phyloP scores from a whole-genome alignment of 2,113 vertebrate species.

The Lycaon pictus region DNA sequence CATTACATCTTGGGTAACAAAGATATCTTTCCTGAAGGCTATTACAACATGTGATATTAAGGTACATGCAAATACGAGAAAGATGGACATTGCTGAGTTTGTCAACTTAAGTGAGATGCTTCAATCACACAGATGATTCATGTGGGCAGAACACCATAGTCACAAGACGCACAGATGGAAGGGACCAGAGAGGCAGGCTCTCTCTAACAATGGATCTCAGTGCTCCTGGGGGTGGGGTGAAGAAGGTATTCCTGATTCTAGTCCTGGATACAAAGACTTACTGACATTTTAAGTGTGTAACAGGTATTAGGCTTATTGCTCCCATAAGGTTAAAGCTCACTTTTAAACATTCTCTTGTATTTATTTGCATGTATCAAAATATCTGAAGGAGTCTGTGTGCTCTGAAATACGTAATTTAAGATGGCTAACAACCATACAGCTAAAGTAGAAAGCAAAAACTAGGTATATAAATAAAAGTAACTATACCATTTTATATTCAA shows the following conservation, averaged over 20 bases:
- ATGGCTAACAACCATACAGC: not conserved
- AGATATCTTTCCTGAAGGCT: not conserved
- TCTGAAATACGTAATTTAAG: not conserved
- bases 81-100: not conserved
- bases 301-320: not conserved
- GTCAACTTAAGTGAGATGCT: not conserved
- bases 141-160: not conserved
- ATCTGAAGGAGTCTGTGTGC: not conserved
- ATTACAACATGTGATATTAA: not conserved
- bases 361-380: not conserved
- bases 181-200: not conserved
- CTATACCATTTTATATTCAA: not conserved
- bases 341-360: not conserved
- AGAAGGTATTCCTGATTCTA: not conserved
- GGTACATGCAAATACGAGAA: not conserved
- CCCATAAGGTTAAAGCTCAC: not conserved
- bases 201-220: not conserved
- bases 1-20: not conserved
- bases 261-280: not conserved
- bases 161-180: not conserved
- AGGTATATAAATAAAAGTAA: not conserved
- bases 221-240: not conserved
- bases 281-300: not conserved
- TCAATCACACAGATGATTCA: not conserved
- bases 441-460: conserved; percentile 21